Conservation (phyloP, 2,797 vertebrate species). For the Scyliorhinus canicula region DNA sequence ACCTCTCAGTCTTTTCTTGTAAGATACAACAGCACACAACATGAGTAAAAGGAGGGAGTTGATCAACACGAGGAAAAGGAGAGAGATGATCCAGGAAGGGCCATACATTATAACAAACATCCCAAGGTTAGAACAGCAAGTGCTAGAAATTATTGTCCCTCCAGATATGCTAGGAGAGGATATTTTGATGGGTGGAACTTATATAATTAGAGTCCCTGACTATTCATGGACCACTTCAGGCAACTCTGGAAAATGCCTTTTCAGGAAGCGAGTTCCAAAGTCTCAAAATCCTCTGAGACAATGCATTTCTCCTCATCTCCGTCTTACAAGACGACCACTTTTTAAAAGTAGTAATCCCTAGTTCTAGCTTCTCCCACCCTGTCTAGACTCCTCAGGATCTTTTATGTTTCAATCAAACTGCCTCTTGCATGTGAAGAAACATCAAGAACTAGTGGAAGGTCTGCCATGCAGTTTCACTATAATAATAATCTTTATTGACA, state of each 20-base stretch:
- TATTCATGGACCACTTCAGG: not conserved
- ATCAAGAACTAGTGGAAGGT: not conserved
- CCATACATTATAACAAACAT: not conserved
- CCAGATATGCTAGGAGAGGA: not conserved
- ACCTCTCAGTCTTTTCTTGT: not conserved
- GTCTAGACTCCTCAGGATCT: not conserved
- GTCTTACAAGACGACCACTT: too few species aligned
- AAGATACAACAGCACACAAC: not conserved
- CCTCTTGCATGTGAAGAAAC: not conserved
- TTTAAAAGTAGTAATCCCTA: too few species aligned
- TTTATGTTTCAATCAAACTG: too few species aligned
- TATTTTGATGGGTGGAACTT: not conserved
- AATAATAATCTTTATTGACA: too few species aligned
- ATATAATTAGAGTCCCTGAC: not conserved
- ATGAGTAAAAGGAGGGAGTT: too few species aligned
- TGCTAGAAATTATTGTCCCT: not conserved
- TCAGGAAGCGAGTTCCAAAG: too few species aligned
- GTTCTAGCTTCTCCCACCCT: too few species aligned
- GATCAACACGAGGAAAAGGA: not conserved
- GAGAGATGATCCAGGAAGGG: not conserved
- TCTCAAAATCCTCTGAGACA: too few species aligned
- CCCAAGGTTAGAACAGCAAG: not conserved
- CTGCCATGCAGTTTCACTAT: not conserved
- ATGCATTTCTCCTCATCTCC: too few species aligned
- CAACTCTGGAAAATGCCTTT: not conserved